Percentiles rank a stretch among this genome's conserved stretches.
Evolutionary conservation across 2,888 invertebrate genomes (phyloP).

Genomic region (Lymantria dispar): DNA sequence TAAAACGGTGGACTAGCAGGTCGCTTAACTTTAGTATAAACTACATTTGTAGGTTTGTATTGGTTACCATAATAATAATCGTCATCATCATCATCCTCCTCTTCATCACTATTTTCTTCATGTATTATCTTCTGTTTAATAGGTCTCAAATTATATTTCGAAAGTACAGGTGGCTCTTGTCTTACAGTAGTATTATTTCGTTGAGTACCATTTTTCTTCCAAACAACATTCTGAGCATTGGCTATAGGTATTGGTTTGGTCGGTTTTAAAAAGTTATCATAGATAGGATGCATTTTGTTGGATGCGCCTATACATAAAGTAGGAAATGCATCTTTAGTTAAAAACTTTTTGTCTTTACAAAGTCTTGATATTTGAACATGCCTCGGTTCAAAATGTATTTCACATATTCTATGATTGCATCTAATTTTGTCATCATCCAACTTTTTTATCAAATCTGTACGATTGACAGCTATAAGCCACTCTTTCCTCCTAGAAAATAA

Average conservation of each 20-base stretch:
- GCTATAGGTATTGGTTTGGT: not conserved
- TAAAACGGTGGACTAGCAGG: not conserved
- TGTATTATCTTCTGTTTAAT: conserved; percentile 1
- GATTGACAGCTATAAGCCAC: conserved; percentile 24
- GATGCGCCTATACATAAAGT: conserved; percentile 6
- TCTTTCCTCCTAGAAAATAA: conserved; percentile 17
- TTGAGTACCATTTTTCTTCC: not conserved
- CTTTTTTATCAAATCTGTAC: conserved; percentile 22
- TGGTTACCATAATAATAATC: not conserved
- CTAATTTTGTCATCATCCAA: conserved; percentile 17
- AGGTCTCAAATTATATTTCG: conserved; percentile 6
- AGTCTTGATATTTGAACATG: conserved; percentile 12
- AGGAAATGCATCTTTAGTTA: conserved; percentile 23
- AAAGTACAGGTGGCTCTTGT: not conserved
- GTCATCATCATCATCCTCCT: not conserved
- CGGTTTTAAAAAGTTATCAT: not conserved
- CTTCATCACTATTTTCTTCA: conserved; percentile 1
- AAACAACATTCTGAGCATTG: not conserved
- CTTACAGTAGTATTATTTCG: not conserved
- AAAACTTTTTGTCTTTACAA: conserved; percentile 16
- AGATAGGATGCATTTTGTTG: not conserved
- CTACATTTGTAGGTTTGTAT: not conserved
- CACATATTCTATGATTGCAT: conserved; percentile 27
- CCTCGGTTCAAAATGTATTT: conserved; percentile 20
- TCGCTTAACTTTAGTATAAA: not conserved